phyloP scores from a whole-genome alignment of 2,888 invertebrate species.

The Linnaemya tessellans region DNA sequence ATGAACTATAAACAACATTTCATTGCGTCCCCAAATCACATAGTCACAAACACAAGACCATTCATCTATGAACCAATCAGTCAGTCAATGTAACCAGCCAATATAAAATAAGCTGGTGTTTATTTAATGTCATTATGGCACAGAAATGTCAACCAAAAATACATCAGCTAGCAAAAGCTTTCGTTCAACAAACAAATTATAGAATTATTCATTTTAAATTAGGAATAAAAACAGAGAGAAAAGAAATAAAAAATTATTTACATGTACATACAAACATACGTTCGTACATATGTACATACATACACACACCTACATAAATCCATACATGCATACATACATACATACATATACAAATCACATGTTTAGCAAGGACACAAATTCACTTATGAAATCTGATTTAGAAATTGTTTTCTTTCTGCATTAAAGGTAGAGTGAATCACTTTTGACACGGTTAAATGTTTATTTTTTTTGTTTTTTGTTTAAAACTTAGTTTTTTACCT shows the following conservation, averaged over 20 bases:
- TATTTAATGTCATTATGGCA: constrained; percentile 25
- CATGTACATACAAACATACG: too few relatives aligned
- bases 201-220: constrained; percentile 18
- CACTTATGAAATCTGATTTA: too few relatives aligned
- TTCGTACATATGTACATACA: too few relatives aligned
- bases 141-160: background rate
- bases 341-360: too few relatives aligned
- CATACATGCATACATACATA: too few relatives aligned
- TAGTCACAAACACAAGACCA: background rate
- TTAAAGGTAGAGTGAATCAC: too few relatives aligned
- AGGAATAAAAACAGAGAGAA: background rate
- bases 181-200: constrained; percentile 46
- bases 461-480: too few relatives aligned
- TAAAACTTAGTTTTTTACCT: too few relatives aligned
- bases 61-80: constrained; percentile 51
- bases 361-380: too few relatives aligned
- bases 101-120: constrained; percentile 52
- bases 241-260: background rate
- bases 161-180: constrained; percentile 21
- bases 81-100: constrained; percentile 45
- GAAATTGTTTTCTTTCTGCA: too few relatives aligned
- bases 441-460: too few relatives aligned
- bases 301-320: too few relatives aligned
- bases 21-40: background rate
- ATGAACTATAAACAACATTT: background rate